phyloP scores from a whole-genome alignment of 1,140 invertebrate species.

The Leptoteleia sp. region DNA sequence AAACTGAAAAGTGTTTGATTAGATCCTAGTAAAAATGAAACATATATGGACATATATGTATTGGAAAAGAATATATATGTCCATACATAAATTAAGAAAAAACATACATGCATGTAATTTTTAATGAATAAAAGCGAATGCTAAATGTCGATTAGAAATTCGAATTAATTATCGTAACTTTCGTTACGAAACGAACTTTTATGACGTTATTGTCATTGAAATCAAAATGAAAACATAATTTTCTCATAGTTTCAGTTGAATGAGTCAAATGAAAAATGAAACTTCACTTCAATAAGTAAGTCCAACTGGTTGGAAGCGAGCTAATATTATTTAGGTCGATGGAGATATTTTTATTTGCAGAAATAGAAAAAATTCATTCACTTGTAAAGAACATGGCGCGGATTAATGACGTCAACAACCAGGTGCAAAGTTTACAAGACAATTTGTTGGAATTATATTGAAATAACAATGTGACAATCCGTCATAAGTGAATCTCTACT shows the following conservation, averaged over 20 bases:
- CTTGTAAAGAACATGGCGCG: conserved; percentile 13
- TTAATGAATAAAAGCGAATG: no score
- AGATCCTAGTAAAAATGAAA: no score
- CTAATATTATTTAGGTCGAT: conserved; percentile 12
- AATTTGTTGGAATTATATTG: conserved; percentile 7
- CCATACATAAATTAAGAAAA: no score
- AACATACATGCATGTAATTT: no score
- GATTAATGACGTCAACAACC: conserved; percentile 23
- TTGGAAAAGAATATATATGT: no score
- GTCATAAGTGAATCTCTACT: no score
- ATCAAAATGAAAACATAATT: conserved; percentile 8
- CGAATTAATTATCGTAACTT: no score
- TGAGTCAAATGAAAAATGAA: conserved; percentile 25
- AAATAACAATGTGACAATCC: conserved; percentile 7
- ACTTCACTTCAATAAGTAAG: conserved; percentile 9
- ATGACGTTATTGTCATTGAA: no score
- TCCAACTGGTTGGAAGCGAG: conserved; percentile 2
- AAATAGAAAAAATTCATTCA: conserved; percentile 14
- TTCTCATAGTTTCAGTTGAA: conserved; percentile 16
- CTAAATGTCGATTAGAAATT: no score
- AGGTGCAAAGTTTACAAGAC: conserved; percentile 10
- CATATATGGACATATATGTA: no score
- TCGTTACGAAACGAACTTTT: no score
- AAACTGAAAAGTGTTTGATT: no score
- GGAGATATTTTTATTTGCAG: conserved; percentile 25